Evolutionary conservation across 2,888 invertebrate species (phyloP).

Genomic region (Drymonia ruficornis): DNA sequence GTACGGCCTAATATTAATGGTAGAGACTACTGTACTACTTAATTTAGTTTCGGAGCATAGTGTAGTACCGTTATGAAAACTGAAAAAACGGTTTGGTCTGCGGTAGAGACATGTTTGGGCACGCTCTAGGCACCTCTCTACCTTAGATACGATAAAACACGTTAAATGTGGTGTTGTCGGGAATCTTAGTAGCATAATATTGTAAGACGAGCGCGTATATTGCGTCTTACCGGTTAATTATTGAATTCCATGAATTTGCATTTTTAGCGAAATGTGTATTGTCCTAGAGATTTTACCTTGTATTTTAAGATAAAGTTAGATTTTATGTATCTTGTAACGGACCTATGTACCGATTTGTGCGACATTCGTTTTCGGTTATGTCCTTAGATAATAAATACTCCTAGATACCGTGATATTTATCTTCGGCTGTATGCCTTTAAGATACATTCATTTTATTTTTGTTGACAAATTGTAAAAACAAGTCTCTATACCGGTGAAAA

Average conservation of each 20-base stretch:
- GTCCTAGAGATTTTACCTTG: constrained; percentile 83
- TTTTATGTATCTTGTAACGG: constrained; percentile 63
- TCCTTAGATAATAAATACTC: neutral
- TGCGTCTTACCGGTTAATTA: constrained; percentile 70
- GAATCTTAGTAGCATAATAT: constrained; percentile 79
- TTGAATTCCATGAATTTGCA: constrained; percentile 85
- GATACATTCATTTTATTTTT: too few species aligned
- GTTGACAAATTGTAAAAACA: too few species aligned
- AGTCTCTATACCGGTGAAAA: too few species aligned
- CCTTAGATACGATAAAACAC: too few species aligned
- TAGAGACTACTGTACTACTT: constrained; percentile 8
- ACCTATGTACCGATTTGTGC: constrained; percentile 69
- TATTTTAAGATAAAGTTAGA: constrained; percentile 75
- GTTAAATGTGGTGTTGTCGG: constrained; percentile 29
- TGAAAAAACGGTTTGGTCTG: neutral
- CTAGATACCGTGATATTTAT: too few species aligned
- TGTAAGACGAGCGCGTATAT: constrained; percentile 63
- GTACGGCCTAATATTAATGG: constrained; percentile 24
- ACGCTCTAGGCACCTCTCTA: too few species aligned
- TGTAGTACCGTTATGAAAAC: constrained; percentile 9
- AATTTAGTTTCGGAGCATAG: constrained; percentile 32
- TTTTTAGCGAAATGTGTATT: constrained; percentile 83
- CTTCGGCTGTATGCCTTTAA: too few species aligned
- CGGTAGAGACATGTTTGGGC: neutral
- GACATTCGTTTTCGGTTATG: constrained; percentile 73